Evolutionary conservation across 2,888 invertebrate species (phyloP).

Genomic region (Hermaeophaga mercurialis): DNA sequence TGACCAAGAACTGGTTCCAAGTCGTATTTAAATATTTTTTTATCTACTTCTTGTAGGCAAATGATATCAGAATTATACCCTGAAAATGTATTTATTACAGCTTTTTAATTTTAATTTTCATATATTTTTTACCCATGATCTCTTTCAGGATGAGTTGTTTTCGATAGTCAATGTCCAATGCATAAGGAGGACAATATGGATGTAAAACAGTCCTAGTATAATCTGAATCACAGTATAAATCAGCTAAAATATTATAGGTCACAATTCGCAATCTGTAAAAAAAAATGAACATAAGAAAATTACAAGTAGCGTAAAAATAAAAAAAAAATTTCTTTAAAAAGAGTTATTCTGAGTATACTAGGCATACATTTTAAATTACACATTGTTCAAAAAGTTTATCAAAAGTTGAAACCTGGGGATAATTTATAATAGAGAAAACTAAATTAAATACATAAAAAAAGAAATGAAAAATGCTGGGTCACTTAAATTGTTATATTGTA

Average conservation of each 20-base stretch:
- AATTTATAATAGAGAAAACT: no score
- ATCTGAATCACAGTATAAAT: conserved; percentile 87
- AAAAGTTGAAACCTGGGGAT: no score
- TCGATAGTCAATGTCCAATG: conserved; percentile 83
- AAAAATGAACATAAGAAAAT: no score
- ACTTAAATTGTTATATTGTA: no score
- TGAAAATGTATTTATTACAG: conserved; percentile 43
- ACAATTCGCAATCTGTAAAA: conserved; percentile 68
- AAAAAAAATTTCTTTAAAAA: no score
- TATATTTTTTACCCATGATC: conserved; percentile 66
- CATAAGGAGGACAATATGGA: conserved; percentile 86
- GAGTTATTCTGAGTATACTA: no score
- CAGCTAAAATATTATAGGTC: conserved; percentile 90
- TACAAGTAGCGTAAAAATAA: no score
- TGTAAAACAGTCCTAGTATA: conserved; percentile 63
- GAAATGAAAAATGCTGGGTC: no score
- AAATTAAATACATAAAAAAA: no score
- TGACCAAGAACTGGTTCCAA: conserved; percentile 65
- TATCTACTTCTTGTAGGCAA: conserved; percentile 94
- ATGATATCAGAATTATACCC: conserved; percentile 90
- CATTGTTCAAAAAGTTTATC: no score
- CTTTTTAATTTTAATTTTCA: neutral
- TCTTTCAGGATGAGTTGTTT: conserved; percentile 87
- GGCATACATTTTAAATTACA: no score
- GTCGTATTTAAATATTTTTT: conserved; percentile 72